Evolutionary conservation across 2,888 invertebrate species (phyloP), one percentile per base, ranked within the genome.

Genomic region (Diarsia dahlii): DNA sequence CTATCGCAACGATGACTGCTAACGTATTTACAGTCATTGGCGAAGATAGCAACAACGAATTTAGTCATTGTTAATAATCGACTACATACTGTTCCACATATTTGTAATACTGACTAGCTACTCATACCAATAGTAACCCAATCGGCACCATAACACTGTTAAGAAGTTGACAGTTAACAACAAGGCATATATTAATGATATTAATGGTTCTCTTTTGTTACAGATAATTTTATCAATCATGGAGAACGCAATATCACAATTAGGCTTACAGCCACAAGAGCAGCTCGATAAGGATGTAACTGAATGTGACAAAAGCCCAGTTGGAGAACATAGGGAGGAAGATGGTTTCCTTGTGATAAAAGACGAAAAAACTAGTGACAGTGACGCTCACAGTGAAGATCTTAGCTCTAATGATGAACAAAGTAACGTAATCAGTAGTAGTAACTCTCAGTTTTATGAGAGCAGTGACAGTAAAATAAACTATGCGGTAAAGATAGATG

Each of bases 361-460:
- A 89, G 92, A 94, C 79, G 95, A 94, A 85, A 95, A 95, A 90
- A 88, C 72, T 86, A 91, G 93, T 93, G 95, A 96, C 78, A 95
- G 94, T 94, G 95, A 95, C 84, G 90, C 88, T 90, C 95, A 94
- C 87, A 95, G 95, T 94, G 95, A 95, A 83, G 94, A 95, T 82
- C 90, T 93, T 90, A 95, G 91, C 89, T 93, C 92, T 88, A 94
- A 94, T 90, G 93, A 95, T 88, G 95, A 95, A 91, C 95, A 94
- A 93, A 95, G 88, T 89, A 91, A 93, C 92, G 86, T 92, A 88
- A 93, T 92, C 89, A 93, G 90, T 91, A 93, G 90, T 90, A 93
- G 89, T 87, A 94, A 91, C 91, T 96, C 96, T 95, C 95, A 95
- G 94, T 96, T 96, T 93, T 96, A 96, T 95, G 96, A 96, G 95